phyloP scores from a whole-genome alignment of 2,888 invertebrate genomes.

The Melanostoma scalare region DNA sequence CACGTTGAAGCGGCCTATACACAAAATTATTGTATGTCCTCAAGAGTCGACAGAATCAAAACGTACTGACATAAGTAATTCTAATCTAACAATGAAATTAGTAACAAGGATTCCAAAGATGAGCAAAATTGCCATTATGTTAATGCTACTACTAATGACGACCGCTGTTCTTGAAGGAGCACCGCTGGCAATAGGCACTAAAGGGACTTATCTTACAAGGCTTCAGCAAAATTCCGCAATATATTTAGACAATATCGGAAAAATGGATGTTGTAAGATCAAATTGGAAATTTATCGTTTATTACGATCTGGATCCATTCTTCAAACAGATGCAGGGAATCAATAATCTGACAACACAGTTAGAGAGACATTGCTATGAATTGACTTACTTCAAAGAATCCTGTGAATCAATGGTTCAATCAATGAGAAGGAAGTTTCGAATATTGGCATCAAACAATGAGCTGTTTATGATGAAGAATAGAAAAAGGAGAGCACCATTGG shows the following conservation, averaged over 20 bases:
- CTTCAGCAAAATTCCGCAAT: constrained; percentile 9
- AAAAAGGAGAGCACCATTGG: too few species aligned
- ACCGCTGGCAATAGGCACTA: constrained; percentile 6
- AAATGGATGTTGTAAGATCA: constrained; percentile 8
- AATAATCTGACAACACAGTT: not conserved
- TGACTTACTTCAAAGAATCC: too few species aligned
- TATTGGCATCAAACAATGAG: too few species aligned
- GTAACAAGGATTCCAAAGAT: not conserved
- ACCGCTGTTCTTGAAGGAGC: not conserved
- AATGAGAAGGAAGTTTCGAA: too few species aligned
- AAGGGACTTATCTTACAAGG: constrained; percentile 15
- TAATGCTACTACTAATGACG: constrained; percentile 6
- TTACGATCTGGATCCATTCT: constrained; percentile 14
- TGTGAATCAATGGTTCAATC: too few species aligned
- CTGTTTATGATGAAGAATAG: too few species aligned
- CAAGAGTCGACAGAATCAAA: not conserved
- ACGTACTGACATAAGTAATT: too few species aligned
- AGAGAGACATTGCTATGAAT: not conserved
- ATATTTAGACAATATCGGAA: not conserved
- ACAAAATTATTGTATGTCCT: constrained; percentile 7
- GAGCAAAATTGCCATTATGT: constrained; percentile 3
- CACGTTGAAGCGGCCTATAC: constrained; percentile 7
- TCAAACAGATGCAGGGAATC: constrained; percentile 4
- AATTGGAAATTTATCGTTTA: constrained; percentile 3
- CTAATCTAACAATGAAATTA: too few species aligned